These are phyloP conservation scores for Drosophila ustulata DNA, from an alignment of 2,888 invertebrate species.

Conservation along the genomic window DNA sequence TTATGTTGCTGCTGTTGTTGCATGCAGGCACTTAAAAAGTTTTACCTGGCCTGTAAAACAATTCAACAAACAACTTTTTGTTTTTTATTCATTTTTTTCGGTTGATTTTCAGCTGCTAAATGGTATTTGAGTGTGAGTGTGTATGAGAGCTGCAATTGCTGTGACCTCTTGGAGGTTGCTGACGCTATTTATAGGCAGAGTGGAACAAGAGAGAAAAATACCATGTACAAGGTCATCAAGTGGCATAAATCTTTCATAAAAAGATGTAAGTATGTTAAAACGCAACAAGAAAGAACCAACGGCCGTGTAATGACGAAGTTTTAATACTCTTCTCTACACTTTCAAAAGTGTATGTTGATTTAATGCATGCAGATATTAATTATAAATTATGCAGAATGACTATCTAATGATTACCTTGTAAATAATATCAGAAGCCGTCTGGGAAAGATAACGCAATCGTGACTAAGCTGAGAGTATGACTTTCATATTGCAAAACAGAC, in stretches of 20 bases:
- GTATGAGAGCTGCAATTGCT: constrained; percentile 45
- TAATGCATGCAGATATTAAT: neutral
- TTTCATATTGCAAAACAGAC: constrained; percentile 9
- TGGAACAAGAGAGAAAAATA: constrained; percentile 52
- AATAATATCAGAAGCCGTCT: constrained; percentile 2
- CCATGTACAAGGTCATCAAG: constrained; percentile 66
- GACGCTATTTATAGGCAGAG: constrained; percentile 61
- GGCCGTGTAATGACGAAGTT: neutral
- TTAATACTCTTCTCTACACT: neutral
- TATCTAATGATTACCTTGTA: constrained; percentile 8
- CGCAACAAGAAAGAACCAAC: constrained; percentile 3
- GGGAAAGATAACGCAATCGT: constrained; percentile 8
- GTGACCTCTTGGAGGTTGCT: constrained; percentile 58
- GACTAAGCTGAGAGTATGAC: constrained; percentile 19
- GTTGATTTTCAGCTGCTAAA: constrained; percentile 53
- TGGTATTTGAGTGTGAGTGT: constrained; percentile 19
- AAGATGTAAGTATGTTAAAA: constrained; percentile 39
- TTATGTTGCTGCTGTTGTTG: constrained; percentile 38
- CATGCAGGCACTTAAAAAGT: constrained; percentile 47
- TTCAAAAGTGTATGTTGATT: neutral
- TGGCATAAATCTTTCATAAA: constrained; percentile 66
- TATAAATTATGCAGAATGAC: neutral
- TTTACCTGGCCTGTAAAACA: constrained; percentile 57
- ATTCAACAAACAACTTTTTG: constrained; percentile 55
- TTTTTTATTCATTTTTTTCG: constrained; percentile 49